Evolutionary conservation across 2,797 vertebrate genomes (phyloP).

Genomic region (Cygnus olor): DNA sequence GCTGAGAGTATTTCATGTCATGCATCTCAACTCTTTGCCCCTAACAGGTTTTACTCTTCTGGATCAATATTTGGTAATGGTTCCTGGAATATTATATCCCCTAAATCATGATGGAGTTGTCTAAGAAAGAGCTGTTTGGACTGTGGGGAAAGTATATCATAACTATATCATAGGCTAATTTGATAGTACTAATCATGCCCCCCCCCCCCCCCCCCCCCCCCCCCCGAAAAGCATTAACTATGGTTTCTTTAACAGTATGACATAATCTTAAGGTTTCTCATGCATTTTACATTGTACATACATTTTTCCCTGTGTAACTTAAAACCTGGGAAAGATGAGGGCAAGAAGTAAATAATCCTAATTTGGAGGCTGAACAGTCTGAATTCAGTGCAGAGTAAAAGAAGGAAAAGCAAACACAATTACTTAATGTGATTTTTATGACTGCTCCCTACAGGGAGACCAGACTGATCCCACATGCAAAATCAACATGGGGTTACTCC

Average conservation of each 20-base stretch:
- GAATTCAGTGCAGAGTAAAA: neutral
- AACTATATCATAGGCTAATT: accelerated
- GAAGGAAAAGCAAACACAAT: neutral
- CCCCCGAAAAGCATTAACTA: neutral
- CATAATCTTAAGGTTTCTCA: neutral
- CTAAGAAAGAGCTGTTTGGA: neutral
- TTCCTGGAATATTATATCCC: neutral
- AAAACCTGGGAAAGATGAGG: neutral
- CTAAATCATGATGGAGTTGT: neutral
- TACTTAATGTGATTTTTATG: neutral
- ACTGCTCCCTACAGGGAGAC: neutral
- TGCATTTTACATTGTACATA: neutral
- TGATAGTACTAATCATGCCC: neutral
- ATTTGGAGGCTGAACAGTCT: neutral
- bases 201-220: neutral
- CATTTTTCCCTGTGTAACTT: neutral
- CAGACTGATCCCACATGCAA: neutral
- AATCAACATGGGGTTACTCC: neutral
- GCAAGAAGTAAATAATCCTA: neutral
- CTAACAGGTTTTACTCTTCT: neutral
- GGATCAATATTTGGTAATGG: neutral
- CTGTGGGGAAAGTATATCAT: neutral
- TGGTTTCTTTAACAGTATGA: neutral
- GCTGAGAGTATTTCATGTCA: accelerated
- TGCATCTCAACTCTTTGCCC: accelerated